Percentiles rank a stretch among this genome's conserved stretches.
Conservation (phyloP, 2,797 vertebrate species). For the Acrocephalus scirpaceus region DNA sequence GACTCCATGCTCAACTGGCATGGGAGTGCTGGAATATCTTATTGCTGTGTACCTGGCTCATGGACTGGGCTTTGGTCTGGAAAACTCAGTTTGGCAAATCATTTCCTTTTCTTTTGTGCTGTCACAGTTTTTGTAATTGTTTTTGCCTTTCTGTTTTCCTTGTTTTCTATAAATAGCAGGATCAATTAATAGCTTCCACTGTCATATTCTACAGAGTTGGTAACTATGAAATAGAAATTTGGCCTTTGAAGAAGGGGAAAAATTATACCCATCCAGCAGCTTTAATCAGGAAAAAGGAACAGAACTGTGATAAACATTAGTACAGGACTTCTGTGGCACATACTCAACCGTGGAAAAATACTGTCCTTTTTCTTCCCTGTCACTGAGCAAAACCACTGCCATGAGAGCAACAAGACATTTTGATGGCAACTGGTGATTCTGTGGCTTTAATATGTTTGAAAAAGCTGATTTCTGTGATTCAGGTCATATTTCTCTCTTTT, state of each 20-base stretch:
- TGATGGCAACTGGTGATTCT: fast-evolving
- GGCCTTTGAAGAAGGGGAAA: not conserved
- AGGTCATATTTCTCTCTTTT: not conserved
- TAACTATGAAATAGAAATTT: not conserved
- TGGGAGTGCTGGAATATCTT: not conserved
- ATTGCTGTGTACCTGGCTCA: not conserved
- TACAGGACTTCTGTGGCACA: not conserved
- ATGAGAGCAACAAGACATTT: fast-evolving
- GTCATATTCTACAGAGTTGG: not conserved
- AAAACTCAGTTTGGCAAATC: not conserved
- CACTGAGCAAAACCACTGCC: not conserved
- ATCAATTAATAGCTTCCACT: not conserved
- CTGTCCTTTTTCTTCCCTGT: not conserved
- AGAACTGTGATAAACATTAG: not conserved
- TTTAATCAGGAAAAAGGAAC: not conserved
- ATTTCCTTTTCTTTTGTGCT: not conserved
- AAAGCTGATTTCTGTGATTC: not conserved
- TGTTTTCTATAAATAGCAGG: not conserved
- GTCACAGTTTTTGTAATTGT: not conserved
- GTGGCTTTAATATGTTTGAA: not conserved
- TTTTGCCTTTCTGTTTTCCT: not conserved
- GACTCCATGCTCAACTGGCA: not conserved
- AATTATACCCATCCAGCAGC: not conserved
- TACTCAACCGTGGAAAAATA: not conserved
- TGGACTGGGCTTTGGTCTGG: not conserved